Evolutionary conservation across 2,113 vertebrate species (phyloP), one percentile per base, ranked within the genome.

Genomic region (Promerops cafer): DNA sequence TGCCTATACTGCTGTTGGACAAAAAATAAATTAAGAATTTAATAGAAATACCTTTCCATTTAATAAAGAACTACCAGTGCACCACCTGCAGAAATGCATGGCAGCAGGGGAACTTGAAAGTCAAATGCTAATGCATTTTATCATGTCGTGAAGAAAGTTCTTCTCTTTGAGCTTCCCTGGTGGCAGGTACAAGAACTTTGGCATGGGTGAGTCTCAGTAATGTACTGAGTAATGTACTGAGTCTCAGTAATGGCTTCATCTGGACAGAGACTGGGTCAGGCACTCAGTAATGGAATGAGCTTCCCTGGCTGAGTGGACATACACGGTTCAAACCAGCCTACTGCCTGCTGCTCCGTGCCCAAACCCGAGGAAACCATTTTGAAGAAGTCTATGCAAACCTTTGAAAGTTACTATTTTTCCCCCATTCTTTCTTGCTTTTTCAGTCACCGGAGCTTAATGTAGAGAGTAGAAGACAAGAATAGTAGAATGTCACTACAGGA

Each of bases 21-120:
- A 35, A 40, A 24, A 74, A 75, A 37, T 42, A 17, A 86, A 21
- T 31, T 15, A 44, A 5, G 18, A 69, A 72, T 76, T 33, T 45
- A 54, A 33, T 54, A 45, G 71, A 74, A 75, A 59, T 13, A 19
- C 7, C 3, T 44, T 88, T 76, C 37, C 42, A 69, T 17, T n/a
- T 33, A 94, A 71, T 42, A 71, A 64, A 44, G 27, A 64, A 20
- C 28, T 65, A 30, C 24, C 6, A 40, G 3, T 18, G 5, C 10
- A 52, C 24, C n/a, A 64, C 15, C 53, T 49, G 60, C 13, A 42
- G 49, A 66, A 85, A 59, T 21, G 21, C 1, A 13, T 79, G 21
- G 13, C 27, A 64, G 16, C 0, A 0, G 24, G 11, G 10, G 19
- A 77, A 3, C 11, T 72, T 13, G 5, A 7, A 74, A 65, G 4